Conservation (phyloP, 2,797 vertebrate species). For the Choloepus didactylus region DNA sequence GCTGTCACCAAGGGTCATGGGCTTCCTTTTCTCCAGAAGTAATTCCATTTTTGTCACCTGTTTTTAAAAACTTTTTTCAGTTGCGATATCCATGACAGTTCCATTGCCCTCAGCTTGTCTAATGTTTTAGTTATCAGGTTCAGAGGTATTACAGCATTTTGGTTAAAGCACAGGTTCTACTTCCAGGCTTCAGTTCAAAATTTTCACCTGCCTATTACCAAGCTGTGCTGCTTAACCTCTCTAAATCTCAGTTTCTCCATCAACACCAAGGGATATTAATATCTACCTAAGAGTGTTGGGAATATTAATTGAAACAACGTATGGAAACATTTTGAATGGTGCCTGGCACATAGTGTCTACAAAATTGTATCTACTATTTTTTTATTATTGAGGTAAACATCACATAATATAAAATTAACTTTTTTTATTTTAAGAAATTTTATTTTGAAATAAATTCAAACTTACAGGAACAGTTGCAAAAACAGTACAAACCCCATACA, state of each 20-base stretch:
- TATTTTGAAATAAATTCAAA: too few species aligned
- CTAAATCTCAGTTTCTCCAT: neutral
- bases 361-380: neutral
- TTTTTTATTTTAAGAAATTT: too few species aligned
- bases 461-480: too few species aligned
- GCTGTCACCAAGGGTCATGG: neutral
- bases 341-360: neutral
- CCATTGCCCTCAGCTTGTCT: neutral
- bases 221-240: neutral
- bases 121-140: neutral
- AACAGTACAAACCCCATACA: too few species aligned
- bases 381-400: neutral
- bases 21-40: neutral
- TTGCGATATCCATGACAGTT: neutral
- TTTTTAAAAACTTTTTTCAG: neutral
- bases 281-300: neutral
- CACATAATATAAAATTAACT: neutral
- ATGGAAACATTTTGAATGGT: neutral
- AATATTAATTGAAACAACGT: neutral
- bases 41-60: neutral
- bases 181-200: neutral
- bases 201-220: neutral
- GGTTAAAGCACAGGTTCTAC: neutral
- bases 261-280: neutral
- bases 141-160: neutral